A percentile compares a stretch with the other conserved stretches of the same genome.
phyloP scores from a whole-genome alignment of 2,113 vertebrate genomes.

The Nycticebus coucang region DNA sequence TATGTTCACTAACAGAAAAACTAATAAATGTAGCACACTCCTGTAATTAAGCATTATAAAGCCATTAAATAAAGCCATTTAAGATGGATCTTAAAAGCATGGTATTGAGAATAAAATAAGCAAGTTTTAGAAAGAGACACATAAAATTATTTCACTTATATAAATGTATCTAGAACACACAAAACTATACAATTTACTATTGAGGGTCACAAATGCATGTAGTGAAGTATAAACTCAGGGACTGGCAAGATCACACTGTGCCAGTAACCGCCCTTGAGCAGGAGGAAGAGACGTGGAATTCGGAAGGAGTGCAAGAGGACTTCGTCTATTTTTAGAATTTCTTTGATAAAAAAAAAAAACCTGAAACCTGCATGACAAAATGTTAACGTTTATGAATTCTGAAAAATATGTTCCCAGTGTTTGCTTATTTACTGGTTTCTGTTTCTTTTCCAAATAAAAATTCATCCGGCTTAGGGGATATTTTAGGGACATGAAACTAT shows the following conservation, averaged over 20 bases:
- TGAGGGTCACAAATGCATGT: neutral
- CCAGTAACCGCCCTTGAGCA: neutral
- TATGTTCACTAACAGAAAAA: neutral
- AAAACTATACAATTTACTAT: neutral
- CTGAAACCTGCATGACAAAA: slow-evolving; percentile 15
- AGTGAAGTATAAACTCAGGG: slow-evolving; percentile 19
- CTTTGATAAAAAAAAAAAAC: neutral
- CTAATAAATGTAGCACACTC: neutral
- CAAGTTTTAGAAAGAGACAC: slow-evolving; percentile 15
- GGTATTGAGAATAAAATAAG: slow-evolving; percentile 24
- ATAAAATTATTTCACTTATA: neutral
- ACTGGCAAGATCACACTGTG: neutral
- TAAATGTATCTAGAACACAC: neutral
- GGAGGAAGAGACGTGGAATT: neutral
- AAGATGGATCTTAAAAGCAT: neutral
- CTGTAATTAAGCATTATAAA: neutral
- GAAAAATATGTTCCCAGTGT: neutral
- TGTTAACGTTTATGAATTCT: slow-evolving; percentile 23
- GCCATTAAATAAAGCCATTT: neutral
- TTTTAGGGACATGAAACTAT: neutral
- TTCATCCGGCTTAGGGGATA: neutral
- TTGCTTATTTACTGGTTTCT: neutral
- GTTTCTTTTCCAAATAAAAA: slow-evolving; percentile 35
- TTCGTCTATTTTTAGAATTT: neutral
- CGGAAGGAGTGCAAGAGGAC: neutral